Percentiles rank a stretch among this genome's conserved stretches.
Evolutionary conservation across 2,113 vertebrate genomes (phyloP).

Genomic region (Jacana jacana): DNA sequence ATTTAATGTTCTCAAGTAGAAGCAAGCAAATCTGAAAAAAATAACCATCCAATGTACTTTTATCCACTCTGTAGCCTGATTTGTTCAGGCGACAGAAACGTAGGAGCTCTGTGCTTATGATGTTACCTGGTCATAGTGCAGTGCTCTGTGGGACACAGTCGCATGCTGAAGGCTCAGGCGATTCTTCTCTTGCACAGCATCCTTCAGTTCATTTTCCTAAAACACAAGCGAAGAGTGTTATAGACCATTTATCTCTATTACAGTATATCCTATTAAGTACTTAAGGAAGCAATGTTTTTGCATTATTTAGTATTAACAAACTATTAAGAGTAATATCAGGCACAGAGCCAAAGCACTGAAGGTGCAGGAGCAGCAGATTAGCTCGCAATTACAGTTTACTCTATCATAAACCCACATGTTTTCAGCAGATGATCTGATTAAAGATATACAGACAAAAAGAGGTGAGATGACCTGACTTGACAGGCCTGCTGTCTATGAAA

Average conservation of each 20-base stretch:
- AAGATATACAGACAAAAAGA: not conserved
- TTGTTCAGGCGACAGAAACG: not conserved
- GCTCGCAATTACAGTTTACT: not conserved
- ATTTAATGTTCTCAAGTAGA: not conserved
- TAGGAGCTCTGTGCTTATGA: not conserved
- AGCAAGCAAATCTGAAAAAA: not conserved
- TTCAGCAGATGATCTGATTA: constrained; percentile 1
- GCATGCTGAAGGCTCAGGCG: constrained; percentile 79
- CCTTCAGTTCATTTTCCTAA: constrained; percentile 86
- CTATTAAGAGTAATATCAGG: not conserved
- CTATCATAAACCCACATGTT: not conserved
- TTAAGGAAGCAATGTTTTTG: not conserved
- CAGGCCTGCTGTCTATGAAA: not conserved
- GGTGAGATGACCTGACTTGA: not conserved
- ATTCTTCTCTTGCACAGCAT: constrained; percentile 76
- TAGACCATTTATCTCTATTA: not conserved
- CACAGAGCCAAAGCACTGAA: not conserved
- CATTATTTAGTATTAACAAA: constrained; percentile 15
- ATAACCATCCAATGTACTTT: not conserved
- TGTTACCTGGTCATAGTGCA: constrained; percentile 84
- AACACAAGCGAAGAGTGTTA: not conserved
- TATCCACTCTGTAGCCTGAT: not conserved
- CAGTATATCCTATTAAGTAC: not conserved
- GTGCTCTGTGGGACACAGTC: constrained; percentile 67
- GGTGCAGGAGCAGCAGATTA: constrained; percentile 1